Conservation (phyloP, 2,888 invertebrate species). For the Boloria selene region DNA sequence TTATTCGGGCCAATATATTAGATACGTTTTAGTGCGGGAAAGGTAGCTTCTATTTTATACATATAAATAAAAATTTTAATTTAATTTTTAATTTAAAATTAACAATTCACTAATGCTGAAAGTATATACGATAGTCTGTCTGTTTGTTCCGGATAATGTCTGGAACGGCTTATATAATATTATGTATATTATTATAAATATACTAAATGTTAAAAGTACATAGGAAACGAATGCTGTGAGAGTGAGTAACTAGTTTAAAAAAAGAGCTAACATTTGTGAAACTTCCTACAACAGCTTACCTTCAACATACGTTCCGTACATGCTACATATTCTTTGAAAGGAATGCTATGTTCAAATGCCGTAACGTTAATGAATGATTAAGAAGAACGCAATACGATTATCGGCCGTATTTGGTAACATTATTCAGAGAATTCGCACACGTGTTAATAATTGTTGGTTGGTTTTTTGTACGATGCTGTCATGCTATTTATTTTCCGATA, state of each 20-base stretch:
- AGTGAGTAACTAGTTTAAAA: background rate
- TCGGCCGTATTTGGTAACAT: constrained; percentile 33
- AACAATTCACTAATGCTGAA: too few relatives aligned
- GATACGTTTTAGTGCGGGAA: too few relatives aligned
- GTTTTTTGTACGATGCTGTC: constrained; percentile 32
- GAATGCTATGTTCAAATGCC: constrained; percentile 30
- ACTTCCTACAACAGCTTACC: constrained; percentile 15
- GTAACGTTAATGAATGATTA: constrained; percentile 32
- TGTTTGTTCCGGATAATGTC: too few relatives aligned
- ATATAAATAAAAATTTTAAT: too few relatives aligned
- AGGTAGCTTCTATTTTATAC: too few relatives aligned
- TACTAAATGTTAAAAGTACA: too few relatives aligned
- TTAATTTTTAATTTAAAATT: too few relatives aligned
- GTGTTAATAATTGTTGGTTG: constrained; percentile 42
- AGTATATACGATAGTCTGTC: too few relatives aligned
- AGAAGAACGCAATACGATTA: constrained; percentile 19
- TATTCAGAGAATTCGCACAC: constrained; percentile 42
- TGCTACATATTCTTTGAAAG: constrained; percentile 15
- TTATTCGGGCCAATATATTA: too few relatives aligned
- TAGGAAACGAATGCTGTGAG: too few relatives aligned
- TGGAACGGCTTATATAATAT: too few relatives aligned
- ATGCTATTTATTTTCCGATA: constrained; percentile 3
- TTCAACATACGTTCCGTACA: constrained; percentile 15
- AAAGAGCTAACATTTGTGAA: constrained; percentile 4
- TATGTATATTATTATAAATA: too few relatives aligned